Evolutionary conservation across 2,797 vertebrate genomes (phyloP).

Genomic region (Danio aesculapii): DNA sequence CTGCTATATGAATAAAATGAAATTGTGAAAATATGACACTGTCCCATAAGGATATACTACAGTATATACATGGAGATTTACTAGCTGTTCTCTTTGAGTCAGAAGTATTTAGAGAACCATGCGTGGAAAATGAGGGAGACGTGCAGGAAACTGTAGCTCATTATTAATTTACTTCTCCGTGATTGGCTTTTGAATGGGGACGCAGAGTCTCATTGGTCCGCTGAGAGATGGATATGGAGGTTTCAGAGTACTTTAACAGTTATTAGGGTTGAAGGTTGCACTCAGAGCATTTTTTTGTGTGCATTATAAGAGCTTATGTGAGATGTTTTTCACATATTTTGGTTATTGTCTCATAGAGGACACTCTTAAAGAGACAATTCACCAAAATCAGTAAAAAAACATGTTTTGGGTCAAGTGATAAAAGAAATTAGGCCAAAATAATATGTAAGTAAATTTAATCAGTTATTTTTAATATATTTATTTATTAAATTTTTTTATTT

Average conservation of each 20-base stretch:
- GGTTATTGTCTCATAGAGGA: conserved; percentile 12
- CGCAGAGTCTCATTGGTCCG: conserved; percentile 33
- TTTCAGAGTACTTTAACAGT: conserved; percentile 47
- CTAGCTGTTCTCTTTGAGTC: conserved; percentile 33
- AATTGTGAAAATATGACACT: conserved; percentile 46
- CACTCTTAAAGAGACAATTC: not conserved
- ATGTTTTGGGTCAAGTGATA: too few species aligned
- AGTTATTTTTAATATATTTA: too few species aligned
- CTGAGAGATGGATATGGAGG: conserved; percentile 46
- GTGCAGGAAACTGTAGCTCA: conserved; percentile 50
- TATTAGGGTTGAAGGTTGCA: conserved; percentile 20
- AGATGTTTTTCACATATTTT: conserved; percentile 19
- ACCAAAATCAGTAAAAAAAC: not conserved
- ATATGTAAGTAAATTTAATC: too few species aligned
- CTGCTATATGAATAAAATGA: conserved; percentile 59
- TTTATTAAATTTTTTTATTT: too few species aligned
- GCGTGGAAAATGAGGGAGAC: conserved; percentile 47
- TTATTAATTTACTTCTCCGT: conserved; percentile 57
- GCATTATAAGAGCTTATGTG: not conserved
- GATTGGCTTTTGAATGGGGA: conserved; percentile 46
- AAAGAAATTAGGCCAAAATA: too few species aligned
- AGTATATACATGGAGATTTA: conserved; percentile 41
- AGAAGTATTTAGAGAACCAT: conserved; percentile 30
- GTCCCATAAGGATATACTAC: conserved; percentile 23
- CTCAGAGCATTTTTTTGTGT: not conserved